Conservation (phyloP, 64 coral and sea anemone species). For the Trachythela sp. region DNA sequence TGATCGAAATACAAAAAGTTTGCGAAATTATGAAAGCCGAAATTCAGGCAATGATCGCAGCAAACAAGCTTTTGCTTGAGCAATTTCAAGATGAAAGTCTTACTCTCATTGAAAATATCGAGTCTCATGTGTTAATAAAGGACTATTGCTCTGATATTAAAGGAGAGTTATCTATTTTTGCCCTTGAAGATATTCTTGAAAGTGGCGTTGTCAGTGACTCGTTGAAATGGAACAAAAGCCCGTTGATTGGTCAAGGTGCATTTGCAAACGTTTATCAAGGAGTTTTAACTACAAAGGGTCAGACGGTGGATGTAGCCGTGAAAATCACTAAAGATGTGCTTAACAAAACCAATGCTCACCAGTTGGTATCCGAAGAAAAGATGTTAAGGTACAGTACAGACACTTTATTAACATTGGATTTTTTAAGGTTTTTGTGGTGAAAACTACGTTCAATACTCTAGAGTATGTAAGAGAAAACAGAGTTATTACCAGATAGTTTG, state of each 20-base stretch:
- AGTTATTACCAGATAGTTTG: too few relatives aligned
- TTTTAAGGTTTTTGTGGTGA: too few relatives aligned
- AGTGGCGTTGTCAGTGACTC: background rate
- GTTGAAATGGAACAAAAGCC: background rate
- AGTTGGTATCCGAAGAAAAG: background rate
- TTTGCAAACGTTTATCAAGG: background rate
- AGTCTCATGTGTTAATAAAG: background rate
- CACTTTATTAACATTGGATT: too few relatives aligned
- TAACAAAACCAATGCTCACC: background rate
- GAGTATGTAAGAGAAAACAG: too few relatives aligned
- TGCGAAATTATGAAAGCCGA: background rate
- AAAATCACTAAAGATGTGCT: background rate
- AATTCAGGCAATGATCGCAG: background rate
- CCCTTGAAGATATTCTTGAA: background rate
- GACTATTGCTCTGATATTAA: background rate
- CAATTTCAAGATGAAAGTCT: background rate
- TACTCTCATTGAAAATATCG: background rate
- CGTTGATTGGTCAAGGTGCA: background rate
- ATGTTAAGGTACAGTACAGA: too few relatives aligned
- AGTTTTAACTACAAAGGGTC: background rate
- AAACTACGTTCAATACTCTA: too few relatives aligned
- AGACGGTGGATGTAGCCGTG: background rate
- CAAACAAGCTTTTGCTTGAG: background rate
- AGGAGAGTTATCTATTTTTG: background rate
- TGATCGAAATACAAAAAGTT: background rate